phyloP scores from a whole-genome alignment of 2,888 invertebrate genomes.

The Penaeus monodon region DNA sequence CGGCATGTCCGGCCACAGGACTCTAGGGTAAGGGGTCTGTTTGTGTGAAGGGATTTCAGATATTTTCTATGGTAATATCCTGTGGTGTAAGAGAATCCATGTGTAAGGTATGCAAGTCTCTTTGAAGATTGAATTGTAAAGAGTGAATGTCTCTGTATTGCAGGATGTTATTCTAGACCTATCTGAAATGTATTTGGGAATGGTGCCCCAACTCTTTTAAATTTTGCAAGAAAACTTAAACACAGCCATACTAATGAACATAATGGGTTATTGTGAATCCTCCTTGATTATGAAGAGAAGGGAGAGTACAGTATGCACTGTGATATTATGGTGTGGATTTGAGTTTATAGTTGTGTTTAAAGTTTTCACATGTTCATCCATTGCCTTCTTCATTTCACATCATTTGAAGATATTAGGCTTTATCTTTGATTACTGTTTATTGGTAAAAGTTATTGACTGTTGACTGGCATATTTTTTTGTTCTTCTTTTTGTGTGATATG shows the following conservation, averaged over 20 bases:
- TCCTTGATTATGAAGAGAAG: too few relatives aligned
- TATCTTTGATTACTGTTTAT: slow-evolving; percentile 10
- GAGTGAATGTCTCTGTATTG: not conserved
- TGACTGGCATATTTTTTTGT: slow-evolving; percentile 43
- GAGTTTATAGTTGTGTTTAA: too few relatives aligned
- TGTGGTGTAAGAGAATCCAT: not conserved
- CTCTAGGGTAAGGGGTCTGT: slow-evolving; percentile 74
- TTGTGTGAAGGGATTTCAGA: too few relatives aligned
- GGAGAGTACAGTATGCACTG: too few relatives aligned
- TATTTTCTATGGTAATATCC: too few relatives aligned
- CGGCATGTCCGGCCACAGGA: slow-evolving; percentile 80
- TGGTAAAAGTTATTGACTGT: slow-evolving; percentile 32
- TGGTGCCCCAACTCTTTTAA: not conserved
- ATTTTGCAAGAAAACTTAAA: not conserved
- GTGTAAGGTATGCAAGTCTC: not conserved
- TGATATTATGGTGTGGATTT: too few relatives aligned
- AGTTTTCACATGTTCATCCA: too few relatives aligned
- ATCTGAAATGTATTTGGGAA: not conserved
- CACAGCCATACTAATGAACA: too few relatives aligned
- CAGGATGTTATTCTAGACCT: not conserved
- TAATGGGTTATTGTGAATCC: too few relatives aligned
- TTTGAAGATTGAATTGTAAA: not conserved
- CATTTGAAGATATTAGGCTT: slow-evolving; percentile 17
- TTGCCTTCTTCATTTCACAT: not conserved
- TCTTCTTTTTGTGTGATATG: not conserved